A percentile compares a stretch with the other conserved stretches of the same genome.
Evolutionary conservation across 2,797 vertebrate species (phyloP).

Genomic region (Neomorphus geoffroyi): DNA sequence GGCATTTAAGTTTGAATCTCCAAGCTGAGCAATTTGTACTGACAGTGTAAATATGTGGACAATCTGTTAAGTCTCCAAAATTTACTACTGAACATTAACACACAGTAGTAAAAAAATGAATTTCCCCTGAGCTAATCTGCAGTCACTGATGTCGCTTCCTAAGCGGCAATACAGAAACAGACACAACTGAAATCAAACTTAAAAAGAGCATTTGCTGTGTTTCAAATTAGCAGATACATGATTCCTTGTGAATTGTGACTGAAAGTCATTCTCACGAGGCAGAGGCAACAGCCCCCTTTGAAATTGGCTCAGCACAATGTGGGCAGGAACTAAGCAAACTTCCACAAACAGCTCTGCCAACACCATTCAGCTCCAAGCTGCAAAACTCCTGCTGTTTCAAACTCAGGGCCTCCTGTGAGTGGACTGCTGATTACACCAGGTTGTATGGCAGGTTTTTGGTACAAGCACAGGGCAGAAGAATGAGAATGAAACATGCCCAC

Average conservation of each 20-base stretch:
- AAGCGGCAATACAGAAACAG: background rate
- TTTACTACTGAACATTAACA: background rate
- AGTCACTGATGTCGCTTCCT: background rate
- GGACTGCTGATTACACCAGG: constrained; percentile 44
- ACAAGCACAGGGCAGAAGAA: background rate
- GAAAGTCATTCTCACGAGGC: constrained; percentile 37
- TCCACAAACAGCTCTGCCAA: constrained; percentile 58
- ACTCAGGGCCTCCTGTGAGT: constrained; percentile 4
- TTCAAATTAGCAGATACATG: constrained; percentile 1
- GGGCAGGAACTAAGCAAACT: constrained; percentile 40
- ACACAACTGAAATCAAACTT: background rate
- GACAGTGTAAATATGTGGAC: background rate
- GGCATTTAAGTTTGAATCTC: background rate
- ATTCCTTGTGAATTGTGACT: constrained; percentile 48
- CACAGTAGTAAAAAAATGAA: background rate
- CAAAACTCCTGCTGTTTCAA: constrained; percentile 43
- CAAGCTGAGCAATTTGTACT: background rate
- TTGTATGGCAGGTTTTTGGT: background rate
- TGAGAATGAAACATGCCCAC: background rate
- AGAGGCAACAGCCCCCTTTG: constrained; percentile 21
- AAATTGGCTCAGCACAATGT: background rate
- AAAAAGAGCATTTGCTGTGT: background rate
- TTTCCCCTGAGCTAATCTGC: background rate
- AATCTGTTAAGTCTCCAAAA: background rate
- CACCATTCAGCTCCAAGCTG: constrained; percentile 19